Evolutionary conservation across 2,888 invertebrate species (phyloP), one percentile per base, ranked within the genome.

Genomic region (Pammene fasciana): DNA sequence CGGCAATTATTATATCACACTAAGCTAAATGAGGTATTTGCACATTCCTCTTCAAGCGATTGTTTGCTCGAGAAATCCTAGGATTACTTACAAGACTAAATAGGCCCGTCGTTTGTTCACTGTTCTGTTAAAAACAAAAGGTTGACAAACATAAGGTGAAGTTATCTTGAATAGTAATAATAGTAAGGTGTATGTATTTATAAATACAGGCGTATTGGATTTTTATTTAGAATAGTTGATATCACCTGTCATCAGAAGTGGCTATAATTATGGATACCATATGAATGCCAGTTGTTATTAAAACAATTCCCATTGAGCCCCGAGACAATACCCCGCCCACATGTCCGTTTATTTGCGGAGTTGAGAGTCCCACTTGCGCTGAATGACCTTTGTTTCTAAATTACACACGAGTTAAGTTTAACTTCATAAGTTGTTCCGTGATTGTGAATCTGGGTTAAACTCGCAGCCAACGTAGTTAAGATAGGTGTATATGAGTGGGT

Each of bases 321-420:
- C n/a, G 34, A 34, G 11, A 26, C 41, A 41, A 61, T 52, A 11
- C 18, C 41, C n/a, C n/a, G 41, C 62, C 62, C 62, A 52, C 50
- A 50, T 52, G 41, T n/a, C 50, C 7, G 10, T 62, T n/a, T 62
- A 62, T 62, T 60, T 52, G 62, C 41, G 11, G 38, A 52, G 62
- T 52, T 26, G 50, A 62, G 52, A 41, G 38, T 50, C 62, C 62
- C 50, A 52, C 41, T 52, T 50, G 13, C 41, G n/a, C 38, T 41
- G 50, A 62, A 62, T 62, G 41, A 52, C 62, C 52, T 52, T 62
- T 62, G 62, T 62, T 62, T 41, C 18, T 62, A 62, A 62, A 62
- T 62, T 62, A 50, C 62, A 62, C 62, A 52, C 50, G 41, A 52
- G 62, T 48, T 62, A 50, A 61, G 50, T 61, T 36, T 18, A 61